phyloP scores from a whole-genome alignment of 2,113 vertebrate species.

The Actenoides lindsayi region DNA sequence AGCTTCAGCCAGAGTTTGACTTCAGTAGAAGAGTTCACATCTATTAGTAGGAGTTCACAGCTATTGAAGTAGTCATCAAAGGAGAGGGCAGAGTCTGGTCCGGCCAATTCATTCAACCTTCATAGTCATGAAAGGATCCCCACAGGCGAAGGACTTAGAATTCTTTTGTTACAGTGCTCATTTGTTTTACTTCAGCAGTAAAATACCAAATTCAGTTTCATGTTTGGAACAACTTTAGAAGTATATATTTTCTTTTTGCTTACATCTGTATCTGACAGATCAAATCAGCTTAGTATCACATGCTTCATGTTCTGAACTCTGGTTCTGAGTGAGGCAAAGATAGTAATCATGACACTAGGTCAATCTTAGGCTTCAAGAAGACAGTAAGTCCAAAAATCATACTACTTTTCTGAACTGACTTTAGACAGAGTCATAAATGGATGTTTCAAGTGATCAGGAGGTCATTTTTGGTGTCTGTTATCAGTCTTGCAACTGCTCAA shows the following conservation, averaged over 20 bases:
- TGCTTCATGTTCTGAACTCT: background rate
- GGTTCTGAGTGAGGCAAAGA: background rate
- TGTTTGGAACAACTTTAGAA: background rate
- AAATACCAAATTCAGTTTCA: background rate
- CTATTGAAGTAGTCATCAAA: background rate
- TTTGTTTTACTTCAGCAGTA: background rate
- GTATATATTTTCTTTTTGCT: background rate
- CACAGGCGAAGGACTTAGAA: background rate
- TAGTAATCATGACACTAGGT: background rate
- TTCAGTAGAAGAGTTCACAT: background rate
- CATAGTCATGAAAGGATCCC: background rate
- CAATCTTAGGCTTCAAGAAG: background rate
- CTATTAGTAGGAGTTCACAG: background rate
- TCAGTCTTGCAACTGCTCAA: background rate
- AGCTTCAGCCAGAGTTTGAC: background rate
- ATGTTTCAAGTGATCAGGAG: background rate
- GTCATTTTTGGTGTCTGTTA: background rate
- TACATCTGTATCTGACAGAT: background rate
- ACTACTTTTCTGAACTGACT: background rate
- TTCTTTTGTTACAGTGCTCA: background rate
- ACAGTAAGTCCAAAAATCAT: background rate
- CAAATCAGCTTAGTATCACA: background rate
- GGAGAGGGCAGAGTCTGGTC: background rate
- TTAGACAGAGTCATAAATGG: background rate
- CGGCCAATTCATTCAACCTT: background rate